Conservation (phyloP, 1,140 invertebrate species). For the Hypsibius dujardini region DNA sequence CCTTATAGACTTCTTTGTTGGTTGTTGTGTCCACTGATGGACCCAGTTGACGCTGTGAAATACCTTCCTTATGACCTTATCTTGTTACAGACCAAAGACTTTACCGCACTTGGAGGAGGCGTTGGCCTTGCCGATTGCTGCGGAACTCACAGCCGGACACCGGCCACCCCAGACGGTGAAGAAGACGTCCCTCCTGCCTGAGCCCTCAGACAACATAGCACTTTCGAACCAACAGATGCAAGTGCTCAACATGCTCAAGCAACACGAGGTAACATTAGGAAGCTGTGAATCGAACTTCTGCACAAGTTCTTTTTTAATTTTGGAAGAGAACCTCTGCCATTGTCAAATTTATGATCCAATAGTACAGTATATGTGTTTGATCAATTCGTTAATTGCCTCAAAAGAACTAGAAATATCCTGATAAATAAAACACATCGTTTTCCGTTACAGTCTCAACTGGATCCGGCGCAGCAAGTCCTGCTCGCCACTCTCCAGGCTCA, state of each 20-base stretch:
- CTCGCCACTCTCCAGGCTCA: conserved; percentile 58
- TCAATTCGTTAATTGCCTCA: no score
- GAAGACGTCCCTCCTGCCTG: conserved; percentile 18
- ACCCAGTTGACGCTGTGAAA: no score
- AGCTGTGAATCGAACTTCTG: no score
- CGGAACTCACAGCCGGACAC: conserved; percentile 88
- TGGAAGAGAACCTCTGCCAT: no score
- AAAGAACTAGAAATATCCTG: no score
- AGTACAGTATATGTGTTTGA: no score
- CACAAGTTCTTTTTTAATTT: no score
- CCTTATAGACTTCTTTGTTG: no score
- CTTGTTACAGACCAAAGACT: conserved; percentile 48
- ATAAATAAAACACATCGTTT: no score
- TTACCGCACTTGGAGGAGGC: conserved; percentile 94
- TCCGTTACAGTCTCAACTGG: conserved; percentile 32
- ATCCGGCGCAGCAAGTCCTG: conserved; percentile 46
- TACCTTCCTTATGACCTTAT: not conserved
- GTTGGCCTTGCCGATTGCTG: conserved; percentile 91
- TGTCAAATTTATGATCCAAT: no score
- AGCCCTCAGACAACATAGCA: conserved; percentile 38
- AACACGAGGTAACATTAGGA: conserved; percentile 29
- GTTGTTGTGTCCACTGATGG: no score
- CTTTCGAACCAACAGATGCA: conserved; percentile 63
- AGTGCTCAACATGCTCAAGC: conserved; percentile 58
- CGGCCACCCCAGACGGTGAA: conserved; percentile 11